Evolutionary conservation across 2,797 vertebrate genomes (phyloP), one percentile per base, ranked within the genome.

Genomic region (Sylvilagus floridanus): DNA sequence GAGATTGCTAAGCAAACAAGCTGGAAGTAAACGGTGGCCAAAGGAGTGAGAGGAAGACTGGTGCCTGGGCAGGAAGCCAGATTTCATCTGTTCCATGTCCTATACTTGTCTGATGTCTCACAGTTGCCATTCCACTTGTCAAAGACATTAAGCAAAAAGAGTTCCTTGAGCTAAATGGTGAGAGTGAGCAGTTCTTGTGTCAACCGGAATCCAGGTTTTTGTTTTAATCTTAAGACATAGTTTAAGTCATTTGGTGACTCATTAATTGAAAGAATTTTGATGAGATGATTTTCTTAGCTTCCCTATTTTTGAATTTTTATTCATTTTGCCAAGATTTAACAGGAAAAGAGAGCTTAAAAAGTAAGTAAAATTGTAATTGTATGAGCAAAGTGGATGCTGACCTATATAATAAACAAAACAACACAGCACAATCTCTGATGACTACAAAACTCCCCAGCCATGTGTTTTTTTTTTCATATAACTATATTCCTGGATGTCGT

Each of bases 11-110:
- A 71, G 17, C 28, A 83, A 52, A 7, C 11, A 5, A 30, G 10
- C 0, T 10, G 37, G 57, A 35, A 37, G 50, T 2, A 1, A 63
- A 5, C 17, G 8, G 22, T 26, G 24, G 65, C 3, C 37, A 10
- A 60, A 14, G 0, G 1, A n/a, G 35, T 28, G 21, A 60, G 14
- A 65, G 47, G 60, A 0, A 4, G 11, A 35, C 4, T 28, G 26
- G 16, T 3, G 13, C 7, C 7, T 42, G 28, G 16, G 1, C 21
- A 10, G 52, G 21, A 4, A 19, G 4, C 7, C 1, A 0, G 2
- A 19, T 13, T 62, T 76, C 42, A 47, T 4, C 32, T 2, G 1
- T 4, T 30, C 10, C 22, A 73, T 47, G 42, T 47, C 42, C 42
- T 17, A 54, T 19, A 28, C 28, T 2, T 26, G 30, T 26, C 79